Evolutionary conservation across 2,888 invertebrate genomes (phyloP), one percentile per base, ranked within the genome.

Genomic region (Cenopis cana): DNA sequence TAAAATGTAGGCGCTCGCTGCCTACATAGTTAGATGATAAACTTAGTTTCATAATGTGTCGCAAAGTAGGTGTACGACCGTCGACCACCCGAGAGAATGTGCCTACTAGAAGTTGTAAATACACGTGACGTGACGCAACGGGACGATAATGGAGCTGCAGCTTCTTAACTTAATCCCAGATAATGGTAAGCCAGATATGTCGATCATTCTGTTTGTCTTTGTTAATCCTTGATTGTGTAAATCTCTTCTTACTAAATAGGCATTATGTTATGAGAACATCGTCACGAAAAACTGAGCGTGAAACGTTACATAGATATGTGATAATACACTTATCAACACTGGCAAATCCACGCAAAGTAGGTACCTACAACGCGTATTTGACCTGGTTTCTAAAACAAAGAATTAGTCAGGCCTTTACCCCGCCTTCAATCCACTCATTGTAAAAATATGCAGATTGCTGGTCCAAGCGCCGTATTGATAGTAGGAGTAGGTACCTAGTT

Each of bases 31-130:
- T 38, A 38, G 10, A 81, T 79, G 88, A 89, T 89, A 89, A 89
- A 88, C 85, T 84, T 76, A 76, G 77, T 80, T 78, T 81, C 86
- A 87, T 88, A 83, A 78, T 79, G 74, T 78, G 81, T 81, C 82
- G 83, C 81, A 79, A 29, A 17, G 60, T 72, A 77, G 64, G 74
- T 66, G 33, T 62, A 57, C 80, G 91, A 90, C 92, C 91, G 91
- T 92, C 80, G 91, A 90, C 92, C 91, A 91, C 91, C 92, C 86
- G 86, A 85, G 86, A 80, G 82, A 72, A 76, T 76, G 80, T 83
- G 84, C 82, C 84, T 84, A 24, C 4, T 24, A 24, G 79, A 82
- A 82, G 85, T 86, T 87, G 82, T 91, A 90, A 92, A 91, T 89
- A n/a, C n/a, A n/a, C n/a, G n/a, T 87, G 84, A 78, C 74, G 81